phyloP scores from a whole-genome alignment of 2,113 vertebrate genomes.

The Dipodomys stephensi region DNA sequence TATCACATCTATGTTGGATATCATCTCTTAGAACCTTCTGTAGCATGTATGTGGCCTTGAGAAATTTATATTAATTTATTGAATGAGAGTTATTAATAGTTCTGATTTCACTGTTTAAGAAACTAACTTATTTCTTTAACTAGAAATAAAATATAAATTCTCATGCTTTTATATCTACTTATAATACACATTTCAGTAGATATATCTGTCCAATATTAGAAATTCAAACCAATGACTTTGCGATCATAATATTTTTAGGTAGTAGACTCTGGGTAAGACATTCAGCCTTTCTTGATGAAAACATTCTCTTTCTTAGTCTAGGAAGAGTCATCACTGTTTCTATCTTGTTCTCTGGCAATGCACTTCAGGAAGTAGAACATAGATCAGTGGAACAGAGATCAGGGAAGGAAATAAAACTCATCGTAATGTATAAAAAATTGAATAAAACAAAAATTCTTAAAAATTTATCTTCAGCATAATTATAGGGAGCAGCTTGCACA shows the following conservation, averaged over 20 bases:
- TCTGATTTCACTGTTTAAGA: not conserved
- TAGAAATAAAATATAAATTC: not conserved
- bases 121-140: not conserved
- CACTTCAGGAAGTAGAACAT: no score
- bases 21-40: not conserved
- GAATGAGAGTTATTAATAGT: not conserved
- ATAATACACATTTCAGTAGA: not conserved
- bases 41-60: not conserved
- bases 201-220: not conserved
- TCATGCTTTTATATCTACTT: not conserved
- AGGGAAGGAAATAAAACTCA: not conserved
- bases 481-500: not conserved
- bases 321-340: not conserved
- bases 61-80: conserved; percentile 6
- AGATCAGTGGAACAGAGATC: not conserved
- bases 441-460: no score
- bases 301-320: not conserved
- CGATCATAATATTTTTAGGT: not conserved
- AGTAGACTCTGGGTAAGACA: not conserved
- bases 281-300: not conserved
- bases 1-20: not conserved
- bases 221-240: not conserved
- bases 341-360: not conserved
- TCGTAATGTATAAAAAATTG: not conserved
- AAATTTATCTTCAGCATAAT: not conserved